Evolutionary conservation across 64 coral and sea anemone species (phyloP).

Genomic region (Montipora sp.): DNA sequence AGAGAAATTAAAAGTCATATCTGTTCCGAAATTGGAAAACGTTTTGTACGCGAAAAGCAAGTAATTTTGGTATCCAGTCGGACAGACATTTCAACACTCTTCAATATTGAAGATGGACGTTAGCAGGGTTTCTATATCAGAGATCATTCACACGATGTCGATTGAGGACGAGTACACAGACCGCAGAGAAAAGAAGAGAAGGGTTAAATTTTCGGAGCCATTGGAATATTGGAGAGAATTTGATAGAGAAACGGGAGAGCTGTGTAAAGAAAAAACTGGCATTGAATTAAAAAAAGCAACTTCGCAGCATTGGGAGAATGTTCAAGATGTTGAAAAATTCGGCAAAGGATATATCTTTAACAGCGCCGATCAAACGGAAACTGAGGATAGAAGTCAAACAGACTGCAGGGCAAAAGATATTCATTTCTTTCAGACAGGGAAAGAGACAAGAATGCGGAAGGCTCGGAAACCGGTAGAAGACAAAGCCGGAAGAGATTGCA

Average conservation of each 20-base stretch:
- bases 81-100: neutral
- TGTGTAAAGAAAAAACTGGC: slow-evolving; percentile 3
- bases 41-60: neutral
- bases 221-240: slow-evolving; percentile 84
- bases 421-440: slow-evolving; percentile 46
- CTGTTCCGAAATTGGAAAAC: neutral
- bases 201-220: slow-evolving; percentile 71
- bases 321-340: neutral
- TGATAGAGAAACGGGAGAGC: slow-evolving; percentile 64
- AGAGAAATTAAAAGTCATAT: neutral
- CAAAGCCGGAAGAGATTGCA: neutral
- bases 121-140: neutral
- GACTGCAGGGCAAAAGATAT: slow-evolving; percentile 54
- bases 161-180: neutral
- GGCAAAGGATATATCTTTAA: neutral
- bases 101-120: neutral
- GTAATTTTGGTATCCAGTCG: neutral
- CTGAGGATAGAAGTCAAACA: neutral
- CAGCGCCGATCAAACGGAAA: neutral
- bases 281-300: neutral
- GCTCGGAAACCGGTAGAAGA: slow-evolving; percentile 29
- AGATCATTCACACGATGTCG: neutral
- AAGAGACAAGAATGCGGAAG: slow-evolving; percentile 17
- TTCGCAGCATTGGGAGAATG: neutral
- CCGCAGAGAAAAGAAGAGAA: slow-evolving; percentile 13